These are phyloP conservation scores for Phortica okadai DNA, from an alignment of 2,888 invertebrate species.

Conservation along the genomic window DNA sequence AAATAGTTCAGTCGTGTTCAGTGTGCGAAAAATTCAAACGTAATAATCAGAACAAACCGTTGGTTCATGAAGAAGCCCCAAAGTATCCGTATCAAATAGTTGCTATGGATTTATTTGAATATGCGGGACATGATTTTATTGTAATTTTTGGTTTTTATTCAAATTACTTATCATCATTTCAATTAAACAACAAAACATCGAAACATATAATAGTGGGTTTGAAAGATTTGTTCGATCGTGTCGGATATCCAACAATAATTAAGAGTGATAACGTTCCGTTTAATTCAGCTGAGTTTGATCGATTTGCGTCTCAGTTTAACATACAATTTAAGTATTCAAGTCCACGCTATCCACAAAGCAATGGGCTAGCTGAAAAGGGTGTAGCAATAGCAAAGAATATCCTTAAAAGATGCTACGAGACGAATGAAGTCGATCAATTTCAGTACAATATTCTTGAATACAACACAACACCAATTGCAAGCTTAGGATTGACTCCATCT, in stretches of 20 bases:
- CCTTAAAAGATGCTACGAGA: too few species aligned
- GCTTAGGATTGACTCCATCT: too few species aligned
- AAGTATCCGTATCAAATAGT: constrained; percentile 50
- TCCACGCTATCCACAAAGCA: too few species aligned
- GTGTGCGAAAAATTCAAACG: constrained; percentile 44
- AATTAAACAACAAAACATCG: constrained; percentile 40
- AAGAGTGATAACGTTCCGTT: constrained; percentile 49
- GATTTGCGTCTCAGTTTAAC: constrained; percentile 34
- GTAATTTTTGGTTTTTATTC: constrained; percentile 45
- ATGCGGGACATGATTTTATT: too few species aligned
- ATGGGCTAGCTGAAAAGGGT: constrained; percentile 47
- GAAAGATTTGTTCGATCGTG: constrained; percentile 41
- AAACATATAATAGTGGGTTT: constrained; percentile 38
- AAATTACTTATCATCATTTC: too few species aligned
- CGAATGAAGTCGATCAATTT: too few species aligned
- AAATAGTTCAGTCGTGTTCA: constrained; percentile 34
- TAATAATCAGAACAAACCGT: constrained; percentile 49
- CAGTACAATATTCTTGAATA: too few species aligned
- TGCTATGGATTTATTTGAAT: constrained; percentile 48
- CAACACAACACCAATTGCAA: too few species aligned
- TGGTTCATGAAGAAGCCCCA: constrained; percentile 45
- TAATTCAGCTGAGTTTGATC: constrained; percentile 37
- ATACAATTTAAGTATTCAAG: too few species aligned
- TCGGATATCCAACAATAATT: too few species aligned
- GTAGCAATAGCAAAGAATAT: constrained; percentile 47